phyloP scores from a whole-genome alignment of 1,140 invertebrate species.

The Scaptodrosophila lebanonensis region DNA sequence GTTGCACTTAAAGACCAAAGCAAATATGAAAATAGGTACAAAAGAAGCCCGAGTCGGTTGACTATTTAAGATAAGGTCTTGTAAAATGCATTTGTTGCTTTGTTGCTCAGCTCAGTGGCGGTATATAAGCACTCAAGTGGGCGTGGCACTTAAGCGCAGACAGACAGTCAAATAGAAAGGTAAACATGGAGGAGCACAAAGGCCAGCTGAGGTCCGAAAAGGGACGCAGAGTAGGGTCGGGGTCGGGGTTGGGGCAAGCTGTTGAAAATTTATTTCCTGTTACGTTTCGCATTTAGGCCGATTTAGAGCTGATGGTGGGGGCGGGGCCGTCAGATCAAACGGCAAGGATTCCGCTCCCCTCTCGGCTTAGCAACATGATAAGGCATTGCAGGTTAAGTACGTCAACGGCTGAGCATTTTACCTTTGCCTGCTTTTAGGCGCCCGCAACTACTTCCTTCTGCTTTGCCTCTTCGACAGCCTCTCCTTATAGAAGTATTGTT shows the following conservation, averaged over 20 bases:
- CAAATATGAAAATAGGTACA: too few relatives aligned
- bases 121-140: constrained; percentile 19
- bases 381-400: constrained; percentile 33
- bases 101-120: not conserved
- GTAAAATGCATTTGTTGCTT: constrained; percentile 1
- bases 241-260: constrained; percentile 11
- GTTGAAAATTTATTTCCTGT: constrained; percentile 68
- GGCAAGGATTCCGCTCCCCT: constrained; percentile 24
- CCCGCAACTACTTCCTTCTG: too few relatives aligned
- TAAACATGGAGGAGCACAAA: too few relatives aligned
- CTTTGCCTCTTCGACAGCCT: too few relatives aligned
- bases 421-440: too few relatives aligned
- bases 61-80: constrained; percentile 35
- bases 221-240: too few relatives aligned
- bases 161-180: too few relatives aligned
- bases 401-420: constrained; percentile 8
- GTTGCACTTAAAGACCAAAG: too few relatives aligned
- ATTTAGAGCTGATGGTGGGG: constrained; percentile 32
- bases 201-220: too few relatives aligned
- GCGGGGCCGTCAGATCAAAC: constrained; percentile 51
- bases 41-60: constrained; percentile 18
- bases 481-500: too few relatives aligned
- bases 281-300: constrained; percentile 54
- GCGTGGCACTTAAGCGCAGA: constrained; percentile 19
- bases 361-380: constrained; percentile 47